Evolutionary conservation across 1,140 invertebrate species (phyloP).

Genomic region (Asobara japonica): DNA sequence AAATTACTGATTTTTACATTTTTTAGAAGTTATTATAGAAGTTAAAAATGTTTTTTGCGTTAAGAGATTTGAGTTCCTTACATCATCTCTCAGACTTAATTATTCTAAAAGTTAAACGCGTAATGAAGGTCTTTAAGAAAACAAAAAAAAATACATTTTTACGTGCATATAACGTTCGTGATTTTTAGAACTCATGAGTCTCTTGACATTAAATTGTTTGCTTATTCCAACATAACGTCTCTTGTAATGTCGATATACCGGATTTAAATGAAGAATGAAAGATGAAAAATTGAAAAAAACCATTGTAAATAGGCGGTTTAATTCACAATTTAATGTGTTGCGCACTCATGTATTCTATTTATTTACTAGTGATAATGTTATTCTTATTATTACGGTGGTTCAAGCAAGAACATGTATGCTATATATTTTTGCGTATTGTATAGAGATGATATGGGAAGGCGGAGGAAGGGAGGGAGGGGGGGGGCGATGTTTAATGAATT

Average conservation of each 20-base stretch:
- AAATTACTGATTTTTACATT: too few relatives aligned
- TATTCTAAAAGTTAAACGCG: too few relatives aligned
- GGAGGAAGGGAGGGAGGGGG: background rate
- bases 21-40: too few relatives aligned
- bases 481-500: background rate
- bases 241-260: too few relatives aligned
- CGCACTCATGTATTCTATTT: background rate
- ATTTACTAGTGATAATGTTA: background rate
- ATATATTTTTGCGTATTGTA: conserved; percentile 25
- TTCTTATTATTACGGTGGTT: background rate
- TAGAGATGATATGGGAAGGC: conserved; percentile 25
- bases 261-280: too few relatives aligned
- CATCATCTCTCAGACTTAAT: too few relatives aligned
- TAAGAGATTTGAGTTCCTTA: too few relatives aligned
- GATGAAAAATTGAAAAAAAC: background rate
- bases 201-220: background rate
- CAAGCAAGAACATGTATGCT: background rate
- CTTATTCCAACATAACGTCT: background rate
- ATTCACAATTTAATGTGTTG: background rate
- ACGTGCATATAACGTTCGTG: too few relatives aligned
- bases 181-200: too few relatives aligned
- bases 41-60: too few relatives aligned
- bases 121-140: too few relatives aligned
- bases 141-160: too few relatives aligned
- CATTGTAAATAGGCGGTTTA: background rate